Percentiles rank a stretch among this genome's conserved stretches.
phyloP scores from a whole-genome alignment of 64 coral and sea anemone species.

The Trachythela sp. region DNA sequence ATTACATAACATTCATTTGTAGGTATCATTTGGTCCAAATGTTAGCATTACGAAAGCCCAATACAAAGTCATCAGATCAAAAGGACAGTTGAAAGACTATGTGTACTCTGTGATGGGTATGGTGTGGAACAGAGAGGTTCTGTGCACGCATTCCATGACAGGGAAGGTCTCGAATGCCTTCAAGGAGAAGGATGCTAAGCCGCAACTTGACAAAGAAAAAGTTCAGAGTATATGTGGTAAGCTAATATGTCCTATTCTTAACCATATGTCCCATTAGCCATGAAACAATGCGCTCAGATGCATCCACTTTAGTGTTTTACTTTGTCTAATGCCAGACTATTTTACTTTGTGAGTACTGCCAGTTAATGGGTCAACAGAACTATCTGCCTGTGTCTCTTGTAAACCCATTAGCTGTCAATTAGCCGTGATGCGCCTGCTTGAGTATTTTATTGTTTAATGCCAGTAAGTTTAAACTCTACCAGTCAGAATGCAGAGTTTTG shows the following conservation, averaged over 20 bases:
- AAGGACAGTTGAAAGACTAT: background rate
- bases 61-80: background rate
- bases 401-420: too few species aligned
- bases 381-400: too few species aligned
- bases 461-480: too few species aligned
- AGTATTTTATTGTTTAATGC: too few species aligned
- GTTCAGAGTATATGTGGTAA: background rate
- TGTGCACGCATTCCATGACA: background rate
- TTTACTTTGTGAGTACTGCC: too few species aligned
- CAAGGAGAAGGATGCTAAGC: too few species aligned
- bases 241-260: background rate
- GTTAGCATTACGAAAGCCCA: background rate
- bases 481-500: too few species aligned
- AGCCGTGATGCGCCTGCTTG: too few species aligned
- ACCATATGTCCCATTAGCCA: background rate
- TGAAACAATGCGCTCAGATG: background rate
- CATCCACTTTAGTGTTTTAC: background rate
- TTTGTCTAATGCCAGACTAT: too few species aligned
- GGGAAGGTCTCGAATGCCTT: background rate
- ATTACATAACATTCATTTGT: background rate
- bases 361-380: too few species aligned
- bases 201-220: too few species aligned
- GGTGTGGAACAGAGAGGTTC: background rate
- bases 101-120: background rate
- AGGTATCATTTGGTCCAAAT: background rate